Evolutionary conservation across 2,888 invertebrate species (phyloP).

Genomic region (Papilio demoleus): DNA sequence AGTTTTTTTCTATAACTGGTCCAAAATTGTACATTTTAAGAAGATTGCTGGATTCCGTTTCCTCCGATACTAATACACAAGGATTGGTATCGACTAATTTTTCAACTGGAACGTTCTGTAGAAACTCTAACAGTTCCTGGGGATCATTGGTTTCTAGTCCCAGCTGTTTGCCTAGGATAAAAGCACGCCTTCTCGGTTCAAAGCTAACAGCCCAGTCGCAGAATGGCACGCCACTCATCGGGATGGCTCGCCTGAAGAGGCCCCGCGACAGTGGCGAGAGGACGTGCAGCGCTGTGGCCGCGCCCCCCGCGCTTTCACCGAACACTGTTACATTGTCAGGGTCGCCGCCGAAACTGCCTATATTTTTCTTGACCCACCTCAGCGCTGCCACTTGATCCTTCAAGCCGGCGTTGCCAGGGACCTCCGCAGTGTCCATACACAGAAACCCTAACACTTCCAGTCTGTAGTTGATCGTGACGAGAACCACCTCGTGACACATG

Average conservation of each 20-base stretch:
- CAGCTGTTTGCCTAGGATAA: constrained; percentile 54
- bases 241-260: constrained; percentile 75
- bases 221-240: constrained; percentile 86
- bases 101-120: constrained; percentile 50
- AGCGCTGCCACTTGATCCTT: constrained; percentile 65
- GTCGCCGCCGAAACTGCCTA: constrained; percentile 59
- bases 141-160: constrained; percentile 53
- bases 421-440: constrained; percentile 57
- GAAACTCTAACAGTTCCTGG: constrained; percentile 52
- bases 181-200: constrained; percentile 73
- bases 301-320: constrained; percentile 63
- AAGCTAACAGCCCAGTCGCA: constrained; percentile 80
- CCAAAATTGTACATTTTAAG: constrained; percentile 57
- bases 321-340: constrained; percentile 60
- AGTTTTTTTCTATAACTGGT: constrained; percentile 63
- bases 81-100: constrained; percentile 51
- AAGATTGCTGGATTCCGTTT: constrained; percentile 46
- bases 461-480: constrained; percentile 67
- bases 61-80: constrained; percentile 54
- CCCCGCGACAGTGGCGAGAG: constrained; percentile 63
- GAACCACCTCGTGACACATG: constrained; percentile 55
- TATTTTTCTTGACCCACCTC: constrained; percentile 59
- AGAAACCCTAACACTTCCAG: constrained; percentile 62
- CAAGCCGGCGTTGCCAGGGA: constrained; percentile 64
- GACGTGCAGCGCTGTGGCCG: constrained; percentile 54